Percentiles rank a stretch among this genome's conserved stretches.
Conservation (phyloP, 2,113 vertebrate species). For the Pitta sordida region DNA sequence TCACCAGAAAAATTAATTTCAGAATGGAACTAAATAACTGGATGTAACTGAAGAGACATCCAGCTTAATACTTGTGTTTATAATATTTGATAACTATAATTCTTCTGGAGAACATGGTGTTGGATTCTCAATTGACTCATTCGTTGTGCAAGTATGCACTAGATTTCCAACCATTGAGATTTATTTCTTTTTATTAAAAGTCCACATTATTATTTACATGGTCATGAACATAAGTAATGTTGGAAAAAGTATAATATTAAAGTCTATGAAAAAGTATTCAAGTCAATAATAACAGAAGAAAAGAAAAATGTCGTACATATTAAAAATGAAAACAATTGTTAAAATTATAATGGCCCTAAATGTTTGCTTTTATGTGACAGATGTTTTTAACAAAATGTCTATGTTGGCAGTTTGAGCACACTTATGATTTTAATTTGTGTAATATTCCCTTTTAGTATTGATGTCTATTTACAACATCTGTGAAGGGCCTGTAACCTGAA, state of each 20-base stretch:
- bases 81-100: neutral
- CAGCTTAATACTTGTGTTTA: neutral
- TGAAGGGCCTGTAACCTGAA: constrained; percentile 71
- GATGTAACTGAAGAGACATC: neutral
- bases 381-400: constrained; percentile 75
- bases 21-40: neutral
- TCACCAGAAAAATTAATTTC: neutral
- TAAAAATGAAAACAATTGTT: constrained; percentile 68
- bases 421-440: constrained; percentile 75
- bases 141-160: neutral
- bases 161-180: constrained; percentile 8
- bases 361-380: constrained; percentile 75
- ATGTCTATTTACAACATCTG: constrained; percentile 73
- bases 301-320: constrained; percentile 59
- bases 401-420: constrained; percentile 61
- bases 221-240: constrained; percentile 8
- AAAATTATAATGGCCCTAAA: constrained; percentile 57
- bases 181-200: constrained; percentile 45
- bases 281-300: constrained; percentile 50
- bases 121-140: constrained; percentile 7
- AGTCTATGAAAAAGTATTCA: constrained; percentile 50
- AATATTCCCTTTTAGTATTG: constrained; percentile 66
- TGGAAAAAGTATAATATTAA: constrained; percentile 45
- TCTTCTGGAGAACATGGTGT: neutral
- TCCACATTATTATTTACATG: neutral